Base-by-base conservation (phyloP, 2,888 invertebrate genomes). In the Tachina lurida region DNA sequence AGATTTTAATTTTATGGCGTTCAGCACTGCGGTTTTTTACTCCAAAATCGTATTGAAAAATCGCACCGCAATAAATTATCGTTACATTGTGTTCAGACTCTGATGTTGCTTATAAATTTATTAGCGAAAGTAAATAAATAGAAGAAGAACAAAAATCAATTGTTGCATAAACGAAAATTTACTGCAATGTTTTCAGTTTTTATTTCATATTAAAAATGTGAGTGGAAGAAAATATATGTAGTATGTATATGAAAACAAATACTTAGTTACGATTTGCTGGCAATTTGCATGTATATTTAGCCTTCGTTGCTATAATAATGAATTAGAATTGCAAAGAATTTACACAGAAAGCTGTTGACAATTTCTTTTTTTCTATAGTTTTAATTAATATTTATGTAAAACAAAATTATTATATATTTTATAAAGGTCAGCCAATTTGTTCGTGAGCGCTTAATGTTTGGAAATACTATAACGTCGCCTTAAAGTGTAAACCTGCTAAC, bases 241-340 rank as follows among this genome's bases (percentile, higher is more conserved):
- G 63, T 82, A 4, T 4, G 0, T 2, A 31, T 31, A 31, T 31
- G 31, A 31, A 31, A 2, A 31, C 31, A 31, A 78, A 82, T 54
- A 74, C 43, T 19, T 63, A 85, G 81, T 82, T 78, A 65, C 47
- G 22, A 67, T 41, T 84, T 77, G 76, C 81, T 76, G 80, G 67
- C 77, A 68, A 75, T 49, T 75, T 76, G 62, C 62, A 45, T 68
- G 22, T 31, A 31, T 31, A 31, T 82, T 70, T 56, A 74, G 74
- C 74, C 74, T 80, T 80, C 58, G 19, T 65, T 4, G 31, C 65
- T 74, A 52, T 58, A 17, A 67, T 74, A 74, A 73, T 73, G 41
- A 49, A 78, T 43, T 70, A 70, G 31, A 70, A 43, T 19, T 15
- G 52, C 41, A 60, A 68, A 39, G 17, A n/a, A 77, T 47, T n/a